Evolutionary conservation across 2,888 invertebrate genomes (phyloP), one percentile per base, ranked within the genome.

Genomic region (Clusia tigrina): DNA sequence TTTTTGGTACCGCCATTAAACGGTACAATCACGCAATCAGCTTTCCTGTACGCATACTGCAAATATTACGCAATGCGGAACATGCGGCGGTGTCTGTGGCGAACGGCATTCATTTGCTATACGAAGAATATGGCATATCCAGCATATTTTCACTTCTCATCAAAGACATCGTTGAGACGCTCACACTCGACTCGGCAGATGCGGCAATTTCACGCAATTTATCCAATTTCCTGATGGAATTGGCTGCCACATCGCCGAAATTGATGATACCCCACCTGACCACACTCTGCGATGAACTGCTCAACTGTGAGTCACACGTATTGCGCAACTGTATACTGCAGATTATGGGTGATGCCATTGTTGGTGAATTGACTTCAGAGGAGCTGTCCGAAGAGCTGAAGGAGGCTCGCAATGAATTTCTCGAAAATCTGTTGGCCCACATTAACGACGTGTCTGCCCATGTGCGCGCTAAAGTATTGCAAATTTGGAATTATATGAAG

Each of bases 371-470:
- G 2, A 89, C 89, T 9, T 90, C 90, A 26, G 92, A 93, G 72
- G 88, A 90, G 1, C 84, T 94, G 25, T 85, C 88, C 20, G 88
- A 90, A 32, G 89, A 89, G 64, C 86, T 89, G 71, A 89, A 89
- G 68, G 84, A 86, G 52, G 87, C 88, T 53, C 86, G 95, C 1
- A 92, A 96, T 78, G 90, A 92, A 72, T 91, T 95, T 74, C 86
- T 97, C 2, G 90, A 91, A 60, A 88, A 89, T 77, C 83, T 97
- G 17, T 86, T 90, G 74, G 91, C 93, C 46, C 96, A 97, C 78
- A 87, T 96, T 59, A 88, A 90, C 69, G 98, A 98, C 78, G 82
- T 87, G 2, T 90, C 95, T 54, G 93, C 95, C 0, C 91, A 92
- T 78, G 96, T 96, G 0, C 86, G 98, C 23, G 90, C 93, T 23